Base-by-base conservation (phyloP, 2,113 vertebrate genomes). In the Pleuronectes platessa region DNA sequence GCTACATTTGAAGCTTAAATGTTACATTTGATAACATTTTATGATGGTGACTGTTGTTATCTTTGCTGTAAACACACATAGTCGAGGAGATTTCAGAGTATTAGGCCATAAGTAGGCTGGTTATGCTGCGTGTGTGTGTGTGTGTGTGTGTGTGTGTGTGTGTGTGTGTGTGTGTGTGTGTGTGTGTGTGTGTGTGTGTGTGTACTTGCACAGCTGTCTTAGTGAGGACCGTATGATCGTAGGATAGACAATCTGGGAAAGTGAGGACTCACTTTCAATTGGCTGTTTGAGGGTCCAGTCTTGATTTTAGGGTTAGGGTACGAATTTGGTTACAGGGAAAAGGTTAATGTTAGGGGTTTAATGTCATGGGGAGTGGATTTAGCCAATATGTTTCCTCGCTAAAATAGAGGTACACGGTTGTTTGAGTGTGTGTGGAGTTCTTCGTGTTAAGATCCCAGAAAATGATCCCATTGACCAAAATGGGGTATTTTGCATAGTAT, bases 31-130 rank as follows among this genome's bases (percentile, higher is more conserved):
- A 53, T 27, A 4, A 9, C 17, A n/a, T 47, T 18, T 7, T 37
- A 55, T 64, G 51, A 53, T 61, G 20, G 63, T 58, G 71, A 64
- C 3, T 4, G 15, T 17, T n/a, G 18, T 58, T 40, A 0, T 68
- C 27, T 55, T 62, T 20, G 49, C n/a, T 62, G 18, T 75, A 24
- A 9, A 40, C 70, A 72, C n/a, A 26, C 47, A n/a, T 20, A 53
- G 5, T 67, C 26, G 27, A 17, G 11, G 59, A 6, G 17, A 20
- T 76, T 61, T 53, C 9, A 26, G 4, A 58, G 62, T 18, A 59
- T 73, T 68, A 73, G 68, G 58, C 56, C 58, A 59, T 70, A 66
- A 81, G 61, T 78, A 63, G 78, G 47, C 62, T 70, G 71, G 23
- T 83, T 64, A 65, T 85, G 74, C 35, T 74, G n/a, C 56, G 53